Conservation (phyloP, 2,113 vertebrate species). For the Pollimyrus isidori region DNA sequence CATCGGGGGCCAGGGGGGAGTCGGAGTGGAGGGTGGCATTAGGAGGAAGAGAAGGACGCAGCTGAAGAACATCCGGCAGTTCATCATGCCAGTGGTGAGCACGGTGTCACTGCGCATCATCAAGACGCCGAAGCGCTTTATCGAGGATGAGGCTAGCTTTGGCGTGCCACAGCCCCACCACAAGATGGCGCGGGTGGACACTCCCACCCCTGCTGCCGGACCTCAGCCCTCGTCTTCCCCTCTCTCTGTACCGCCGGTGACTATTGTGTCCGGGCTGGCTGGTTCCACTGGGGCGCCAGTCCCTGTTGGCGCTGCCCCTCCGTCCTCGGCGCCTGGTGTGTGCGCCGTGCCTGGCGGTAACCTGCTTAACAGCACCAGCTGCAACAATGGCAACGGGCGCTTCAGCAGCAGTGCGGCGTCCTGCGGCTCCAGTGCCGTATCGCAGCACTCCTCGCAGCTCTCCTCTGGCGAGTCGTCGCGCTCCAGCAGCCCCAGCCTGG, state of each 20-base stretch:
- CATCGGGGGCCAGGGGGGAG: constrained; percentile 32
- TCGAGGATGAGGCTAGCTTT: constrained; percentile 86
- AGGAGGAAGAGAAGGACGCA: constrained; percentile 79
- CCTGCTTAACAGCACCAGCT: constrained; percentile 50
- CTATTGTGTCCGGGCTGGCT: constrained; percentile 18
- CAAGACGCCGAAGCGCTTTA: constrained; percentile 94
- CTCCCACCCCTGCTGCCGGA: constrained; percentile 37
- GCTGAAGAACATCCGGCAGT: constrained; percentile 95
- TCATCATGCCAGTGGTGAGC: constrained; percentile 97
- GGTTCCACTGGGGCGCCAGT: constrained; percentile 29
- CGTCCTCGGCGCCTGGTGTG: constrained; percentile 36
- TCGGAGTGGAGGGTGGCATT: constrained; percentile 59
- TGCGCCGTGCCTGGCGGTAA: constrained; percentile 32
- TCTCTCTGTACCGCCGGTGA: not conserved
- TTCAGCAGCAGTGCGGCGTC: constrained; percentile 82
- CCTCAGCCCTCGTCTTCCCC: constrained; percentile 46
- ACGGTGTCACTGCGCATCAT: constrained; percentile 93
- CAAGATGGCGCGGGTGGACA: constrained; percentile 74
- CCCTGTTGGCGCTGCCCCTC: constrained; percentile 42
- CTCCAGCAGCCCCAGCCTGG: constrained; percentile 89
- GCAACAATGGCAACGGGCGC: constrained; percentile 70
- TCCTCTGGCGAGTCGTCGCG: constrained; percentile 94
- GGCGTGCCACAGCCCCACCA: constrained; percentile 69
- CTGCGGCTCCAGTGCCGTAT: constrained; percentile 87
- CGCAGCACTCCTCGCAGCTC: constrained; percentile 91